phyloP scores from a whole-genome alignment of 2,113 vertebrate genomes.

The Gambusia affinis region DNA sequence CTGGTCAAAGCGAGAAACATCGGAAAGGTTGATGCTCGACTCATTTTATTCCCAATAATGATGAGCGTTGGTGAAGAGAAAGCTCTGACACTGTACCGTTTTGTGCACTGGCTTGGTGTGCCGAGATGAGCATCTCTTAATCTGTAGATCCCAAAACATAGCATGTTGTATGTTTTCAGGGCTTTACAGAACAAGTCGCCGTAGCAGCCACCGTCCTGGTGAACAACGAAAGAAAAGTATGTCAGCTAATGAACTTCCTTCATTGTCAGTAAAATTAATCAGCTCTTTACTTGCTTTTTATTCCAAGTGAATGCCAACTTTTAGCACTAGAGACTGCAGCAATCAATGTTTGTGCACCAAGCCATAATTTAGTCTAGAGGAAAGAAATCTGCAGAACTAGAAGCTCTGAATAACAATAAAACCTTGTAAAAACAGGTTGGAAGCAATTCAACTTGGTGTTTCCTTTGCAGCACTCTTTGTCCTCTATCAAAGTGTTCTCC shows the following conservation, averaged over 20 bases:
- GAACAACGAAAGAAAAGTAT: constrained; percentile 40
- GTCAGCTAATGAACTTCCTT: constrained; percentile 6
- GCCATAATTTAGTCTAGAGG: constrained; percentile 10
- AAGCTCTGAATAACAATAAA: constrained; percentile 29
- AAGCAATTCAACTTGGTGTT: constrained; percentile 23
- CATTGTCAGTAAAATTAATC: constrained; percentile 9
- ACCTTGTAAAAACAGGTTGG: constrained; percentile 36
- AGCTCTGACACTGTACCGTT: constrained; percentile 82
- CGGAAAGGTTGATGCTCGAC: neutral
- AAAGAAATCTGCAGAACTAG: constrained; percentile 3
- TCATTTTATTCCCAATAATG: neutral
- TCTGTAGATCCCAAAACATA: constrained; percentile 99
- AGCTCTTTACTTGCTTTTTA: constrained; percentile 9
- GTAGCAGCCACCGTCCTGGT: constrained; percentile 97
- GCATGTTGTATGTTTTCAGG: constrained; percentile 99
- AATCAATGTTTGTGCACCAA: constrained; percentile 11
- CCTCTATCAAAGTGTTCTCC: constrained; percentile 28
- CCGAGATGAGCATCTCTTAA: constrained; percentile 94
- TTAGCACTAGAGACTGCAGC: constrained; percentile 25
- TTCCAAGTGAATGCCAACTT: constrained; percentile 11
- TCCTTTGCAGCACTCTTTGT: constrained; percentile 42
- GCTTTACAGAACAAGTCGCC: constrained; percentile 99
- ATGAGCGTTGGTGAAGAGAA: neutral
- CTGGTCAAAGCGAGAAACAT: constrained; percentile 67
- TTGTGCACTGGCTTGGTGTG: constrained; percentile 90